Evolutionary conservation across 2,888 invertebrate genomes (phyloP), one percentile per base, ranked within the genome.

Genomic region (Platycheirus albimanus): DNA sequence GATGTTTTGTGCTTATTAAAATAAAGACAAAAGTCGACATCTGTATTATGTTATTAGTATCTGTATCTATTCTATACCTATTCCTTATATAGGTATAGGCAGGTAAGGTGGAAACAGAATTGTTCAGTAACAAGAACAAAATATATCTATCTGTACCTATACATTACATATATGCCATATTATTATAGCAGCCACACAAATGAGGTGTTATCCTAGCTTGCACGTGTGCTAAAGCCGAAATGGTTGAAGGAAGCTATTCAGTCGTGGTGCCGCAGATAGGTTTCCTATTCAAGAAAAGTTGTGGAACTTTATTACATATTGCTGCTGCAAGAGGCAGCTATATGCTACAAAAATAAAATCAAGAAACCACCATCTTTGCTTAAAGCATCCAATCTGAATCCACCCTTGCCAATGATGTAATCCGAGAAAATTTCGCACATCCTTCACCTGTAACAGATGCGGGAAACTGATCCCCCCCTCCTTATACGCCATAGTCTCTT

Each of bases 381-480:
- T 28, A 45, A 61, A 30, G 30, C 30, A 41, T 58, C 19, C 45
- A 38, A 38, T 8, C 38, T 11, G 11, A 20, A 56, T 13, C 20
- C 30, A 61, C 43, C 61, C 61, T 52, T 28, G 43, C 13, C 33
- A 63, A 56, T 54, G 56, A 75, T 83, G 67, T 83, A 74, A 83
- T 81, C 49, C 77, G 15, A 63, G 71, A 67, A 77, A 77, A 80
- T 71, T 74, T 83, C 74, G 72, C 83, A 78, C 83, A 83, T 83
- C 72, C 67, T 83, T 78, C 69, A 83, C 83, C 77, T 83, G 83
- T 78, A 83, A 83, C 83, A 83, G 83, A 83, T 83, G 83, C 63
- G 78, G 63, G 51, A 74, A 83, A 74, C 69, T 61, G 47, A 69
- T 72, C 36, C 72, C 49, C 45, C 49, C 45, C 56, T n/a, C n/a